These are phyloP conservation scores for Paralichthys olivaceus DNA, from an alignment of 2,113 vertebrate species.

Conservation along the genomic window DNA sequence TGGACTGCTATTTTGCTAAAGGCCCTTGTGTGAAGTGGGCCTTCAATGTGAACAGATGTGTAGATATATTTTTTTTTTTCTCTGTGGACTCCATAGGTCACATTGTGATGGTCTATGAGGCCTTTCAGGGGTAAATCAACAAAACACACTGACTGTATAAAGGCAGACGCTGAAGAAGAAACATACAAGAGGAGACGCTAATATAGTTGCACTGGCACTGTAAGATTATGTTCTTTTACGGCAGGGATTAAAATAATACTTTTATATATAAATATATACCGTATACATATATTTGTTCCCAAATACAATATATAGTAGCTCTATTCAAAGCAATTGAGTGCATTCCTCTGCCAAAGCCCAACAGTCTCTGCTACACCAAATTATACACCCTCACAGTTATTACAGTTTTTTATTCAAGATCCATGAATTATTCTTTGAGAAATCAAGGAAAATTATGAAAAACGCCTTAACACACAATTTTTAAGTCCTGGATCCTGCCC, in stretches of 20 bases:
- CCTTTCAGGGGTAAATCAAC: constrained; percentile 49
- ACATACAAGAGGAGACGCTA: neutral
- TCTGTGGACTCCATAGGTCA: constrained; percentile 50
- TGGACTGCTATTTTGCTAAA: constrained; percentile 90
- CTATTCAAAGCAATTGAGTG: too few species aligned
- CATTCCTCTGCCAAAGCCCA: too few species aligned
- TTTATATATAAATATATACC: neutral
- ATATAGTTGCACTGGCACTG: neutral
- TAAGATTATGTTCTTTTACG: neutral
- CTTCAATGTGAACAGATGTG: constrained; percentile 60
- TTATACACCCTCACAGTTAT: too few species aligned
- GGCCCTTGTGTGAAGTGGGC: constrained; percentile 73
- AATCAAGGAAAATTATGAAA: too few species aligned
- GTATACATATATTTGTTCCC: neutral
- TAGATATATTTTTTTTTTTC: constrained; percentile 14
- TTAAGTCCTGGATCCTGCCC: too few species aligned
- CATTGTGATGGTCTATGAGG: constrained; percentile 2
- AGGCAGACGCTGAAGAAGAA: constrained; percentile 14
- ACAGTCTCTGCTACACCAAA: too few species aligned
- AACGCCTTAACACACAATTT: too few species aligned
- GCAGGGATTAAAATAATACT: too few species aligned
- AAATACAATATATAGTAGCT: neutral
- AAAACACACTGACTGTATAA: constrained; percentile 14
- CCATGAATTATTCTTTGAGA: too few species aligned
- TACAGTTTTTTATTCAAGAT: too few species aligned